These are phyloP conservation scores for Pecten maximus DNA, from an alignment of 2,888 invertebrate species.

Conservation along the genomic window DNA sequence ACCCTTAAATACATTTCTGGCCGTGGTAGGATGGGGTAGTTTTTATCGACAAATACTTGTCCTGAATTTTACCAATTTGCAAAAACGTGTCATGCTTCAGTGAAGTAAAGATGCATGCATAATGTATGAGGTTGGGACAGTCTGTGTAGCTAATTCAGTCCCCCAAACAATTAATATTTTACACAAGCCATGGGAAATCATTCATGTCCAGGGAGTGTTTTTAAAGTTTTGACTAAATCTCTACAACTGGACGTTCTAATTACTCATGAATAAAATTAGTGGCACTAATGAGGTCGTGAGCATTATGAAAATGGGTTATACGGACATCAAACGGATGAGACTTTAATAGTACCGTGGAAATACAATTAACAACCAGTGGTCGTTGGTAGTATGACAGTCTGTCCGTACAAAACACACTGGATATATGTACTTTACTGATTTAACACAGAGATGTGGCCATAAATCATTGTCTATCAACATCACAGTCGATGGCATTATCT, in stretches of 20 bases:
- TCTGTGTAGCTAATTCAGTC: slow-evolving; percentile 27
- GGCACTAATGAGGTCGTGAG: background rate
- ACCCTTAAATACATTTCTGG: slow-evolving; percentile 10
- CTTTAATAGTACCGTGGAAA: background rate
- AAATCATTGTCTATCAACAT: background rate
- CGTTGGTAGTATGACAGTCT: background rate
- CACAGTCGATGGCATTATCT: background rate
- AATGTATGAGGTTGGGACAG: slow-evolving; percentile 14
- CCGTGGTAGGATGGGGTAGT: background rate
- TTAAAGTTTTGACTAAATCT: slow-evolving; percentile 35
- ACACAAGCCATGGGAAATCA: slow-evolving; percentile 35
- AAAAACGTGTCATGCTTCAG: slow-evolving; percentile 24
- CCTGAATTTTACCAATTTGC: slow-evolving; percentile 22
- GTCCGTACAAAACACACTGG: background rate
- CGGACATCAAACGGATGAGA: slow-evolving; percentile 22
- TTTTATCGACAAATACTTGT: slow-evolving; percentile 20
- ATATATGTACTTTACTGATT: slow-evolving; percentile 30
- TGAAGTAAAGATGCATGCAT: slow-evolving; percentile 18
- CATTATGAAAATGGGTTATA: slow-evolving; percentile 11
- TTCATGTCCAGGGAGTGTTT: slow-evolving; percentile 7
- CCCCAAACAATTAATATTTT: slow-evolving; percentile 23
- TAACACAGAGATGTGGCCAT: background rate
- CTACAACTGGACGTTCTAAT: slow-evolving; percentile 30
- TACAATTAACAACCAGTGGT: background rate
- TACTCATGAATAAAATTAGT: slow-evolving; percentile 20